A percentile compares a stretch with the other conserved stretches of the same genome.
phyloP scores from a whole-genome alignment of 2,888 invertebrate genomes.

The Tethea ocularis region DNA sequence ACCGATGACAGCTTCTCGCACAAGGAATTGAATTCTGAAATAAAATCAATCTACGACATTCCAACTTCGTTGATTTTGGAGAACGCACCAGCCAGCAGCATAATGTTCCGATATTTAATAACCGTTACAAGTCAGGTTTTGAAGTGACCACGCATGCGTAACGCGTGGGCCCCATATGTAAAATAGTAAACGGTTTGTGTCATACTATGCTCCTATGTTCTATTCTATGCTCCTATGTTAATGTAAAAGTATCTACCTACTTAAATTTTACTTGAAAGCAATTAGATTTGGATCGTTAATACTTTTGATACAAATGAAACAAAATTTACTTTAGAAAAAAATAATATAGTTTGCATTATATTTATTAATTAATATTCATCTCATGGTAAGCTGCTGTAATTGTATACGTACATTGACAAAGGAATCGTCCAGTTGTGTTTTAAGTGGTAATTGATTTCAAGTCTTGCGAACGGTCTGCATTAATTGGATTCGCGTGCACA shows the following conservation, averaged over 20 bases:
- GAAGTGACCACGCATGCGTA: conserved; percentile 2
- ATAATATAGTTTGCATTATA: background rate
- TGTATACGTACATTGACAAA: conserved; percentile 20
- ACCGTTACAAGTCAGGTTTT: conserved; percentile 7
- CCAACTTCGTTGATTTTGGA: background rate
- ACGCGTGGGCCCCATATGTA: background rate
- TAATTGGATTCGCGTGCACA: conserved; percentile 62
- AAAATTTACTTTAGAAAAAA: background rate
- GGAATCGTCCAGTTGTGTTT: conserved; percentile 37
- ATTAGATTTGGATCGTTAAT: too few relatives aligned
- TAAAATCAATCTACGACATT: background rate
- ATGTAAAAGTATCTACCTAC: background rate
- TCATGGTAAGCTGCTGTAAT: background rate
- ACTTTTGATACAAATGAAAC: too few relatives aligned
- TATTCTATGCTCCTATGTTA: too few relatives aligned
- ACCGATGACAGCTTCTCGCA: background rate
- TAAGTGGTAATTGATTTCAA: conserved; percentile 45
- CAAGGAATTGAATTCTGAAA: background rate
- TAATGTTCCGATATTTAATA: background rate
- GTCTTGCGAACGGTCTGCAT: conserved; percentile 39
- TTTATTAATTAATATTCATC: background rate
- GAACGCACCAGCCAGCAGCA: background rate
- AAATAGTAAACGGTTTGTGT: background rate
- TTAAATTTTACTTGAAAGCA: too few relatives aligned
- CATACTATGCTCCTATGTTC: too few relatives aligned